phyloP scores from a whole-genome alignment of 2,113 vertebrate species.

The Zosterops borbonicus region DNA sequence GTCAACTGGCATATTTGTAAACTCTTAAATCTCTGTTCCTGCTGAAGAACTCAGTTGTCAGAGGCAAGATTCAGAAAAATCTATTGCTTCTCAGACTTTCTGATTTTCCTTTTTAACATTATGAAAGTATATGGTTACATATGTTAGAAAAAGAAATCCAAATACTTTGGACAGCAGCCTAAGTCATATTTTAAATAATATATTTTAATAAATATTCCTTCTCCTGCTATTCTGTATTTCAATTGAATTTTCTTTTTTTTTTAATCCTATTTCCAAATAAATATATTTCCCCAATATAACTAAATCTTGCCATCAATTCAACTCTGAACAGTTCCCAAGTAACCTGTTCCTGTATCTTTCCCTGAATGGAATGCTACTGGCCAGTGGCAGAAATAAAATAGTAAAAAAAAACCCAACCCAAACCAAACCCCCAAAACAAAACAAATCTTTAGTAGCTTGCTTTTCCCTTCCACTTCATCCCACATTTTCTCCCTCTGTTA shows the following conservation, averaged over 20 bases:
- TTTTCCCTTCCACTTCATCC: background rate
- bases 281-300: background rate
- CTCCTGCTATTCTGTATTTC: background rate
- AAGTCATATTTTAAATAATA: background rate
- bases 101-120: background rate
- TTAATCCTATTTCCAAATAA: background rate
- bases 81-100: background rate
- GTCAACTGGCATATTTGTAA: background rate
- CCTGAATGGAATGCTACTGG: background rate
- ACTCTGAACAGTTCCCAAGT: background rate
- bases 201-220: background rate
- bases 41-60: background rate
- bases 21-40: background rate
- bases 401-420: rapidly evolving
- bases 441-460: background rate
- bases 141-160: background rate
- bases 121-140: background rate
- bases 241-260: background rate
- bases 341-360: background rate
- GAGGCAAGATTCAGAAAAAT: background rate
- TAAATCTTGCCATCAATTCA: background rate
- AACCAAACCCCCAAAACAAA: background rate
- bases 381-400: background rate
- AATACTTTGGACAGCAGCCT: background rate
- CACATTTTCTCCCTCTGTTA: background rate